Evolutionary conservation across 2,113 vertebrate species (phyloP).

Genomic region (Lamprotornis superbus): DNA sequence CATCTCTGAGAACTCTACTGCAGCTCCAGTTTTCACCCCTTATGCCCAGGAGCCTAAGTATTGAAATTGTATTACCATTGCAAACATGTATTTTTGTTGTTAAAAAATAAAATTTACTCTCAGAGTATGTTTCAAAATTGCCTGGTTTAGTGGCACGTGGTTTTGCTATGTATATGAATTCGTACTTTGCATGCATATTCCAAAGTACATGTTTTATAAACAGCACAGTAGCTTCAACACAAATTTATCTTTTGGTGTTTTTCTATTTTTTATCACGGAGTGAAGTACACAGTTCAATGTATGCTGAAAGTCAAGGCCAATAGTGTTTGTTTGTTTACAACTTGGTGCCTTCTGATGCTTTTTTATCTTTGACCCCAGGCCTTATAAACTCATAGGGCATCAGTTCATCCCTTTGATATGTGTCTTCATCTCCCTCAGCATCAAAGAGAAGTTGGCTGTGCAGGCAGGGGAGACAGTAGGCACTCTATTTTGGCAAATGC

Average conservation of each 20-base stretch:
- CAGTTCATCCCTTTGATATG: neutral
- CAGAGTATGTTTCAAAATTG: neutral
- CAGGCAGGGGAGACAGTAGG: neutral
- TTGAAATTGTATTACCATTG: neutral
- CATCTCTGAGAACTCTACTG: neutral
- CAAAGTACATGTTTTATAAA: neutral
- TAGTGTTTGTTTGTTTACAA: conserved; percentile 5
- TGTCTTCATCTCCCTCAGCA: neutral
- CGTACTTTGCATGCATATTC: neutral
- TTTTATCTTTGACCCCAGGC: conserved; percentile 21
- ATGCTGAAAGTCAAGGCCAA: neutral
- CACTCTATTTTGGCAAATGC: neutral
- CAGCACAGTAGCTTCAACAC: neutral
- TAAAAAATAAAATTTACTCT: neutral
- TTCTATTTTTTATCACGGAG: neutral
- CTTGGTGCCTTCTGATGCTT: neutral
- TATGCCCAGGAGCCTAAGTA: neutral
- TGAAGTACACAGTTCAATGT: neutral
- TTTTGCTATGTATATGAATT: neutral
- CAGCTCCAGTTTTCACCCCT: neutral
- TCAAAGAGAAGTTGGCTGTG: neutral
- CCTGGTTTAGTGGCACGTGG: accelerated
- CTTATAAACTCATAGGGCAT: neutral
- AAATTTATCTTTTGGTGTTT: neutral
- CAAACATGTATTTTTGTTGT: neutral